Conservation (phyloP, 2,888 invertebrate genomes). For the Catocala fraxini region DNA sequence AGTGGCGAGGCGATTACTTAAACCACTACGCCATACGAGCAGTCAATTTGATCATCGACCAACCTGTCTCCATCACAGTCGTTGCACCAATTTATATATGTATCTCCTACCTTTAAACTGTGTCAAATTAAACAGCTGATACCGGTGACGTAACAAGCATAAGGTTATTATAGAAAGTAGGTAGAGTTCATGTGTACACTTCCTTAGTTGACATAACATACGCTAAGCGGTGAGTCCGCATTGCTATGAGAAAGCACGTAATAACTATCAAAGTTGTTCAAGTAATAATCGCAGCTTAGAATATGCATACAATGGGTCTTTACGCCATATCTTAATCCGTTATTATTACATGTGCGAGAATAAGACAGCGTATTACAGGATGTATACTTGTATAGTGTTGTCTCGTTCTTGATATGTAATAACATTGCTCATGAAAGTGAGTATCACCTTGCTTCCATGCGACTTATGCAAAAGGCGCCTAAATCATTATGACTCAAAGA, state of each 20-base stretch:
- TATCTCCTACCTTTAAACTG: neutral
- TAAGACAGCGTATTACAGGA: no score
- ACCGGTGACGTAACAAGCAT: constrained; percentile 28
- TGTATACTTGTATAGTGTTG: no score
- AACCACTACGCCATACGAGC: no score
- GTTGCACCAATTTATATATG: neutral
- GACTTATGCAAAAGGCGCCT: no score
- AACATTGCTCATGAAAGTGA: no score
- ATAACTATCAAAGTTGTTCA: constrained; percentile 16
- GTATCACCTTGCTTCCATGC: no score
- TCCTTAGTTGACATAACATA: constrained; percentile 51
- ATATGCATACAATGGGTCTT: neutral
- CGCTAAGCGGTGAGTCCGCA: constrained; percentile 33
- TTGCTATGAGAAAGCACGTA: constrained; percentile 32
- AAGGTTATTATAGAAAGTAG: constrained; percentile 52
- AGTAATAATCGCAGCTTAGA: neutral
- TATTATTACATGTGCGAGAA: no score
- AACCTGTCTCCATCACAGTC: no score
- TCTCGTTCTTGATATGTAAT: no score
- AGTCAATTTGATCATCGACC: no score
- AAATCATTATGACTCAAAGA: no score
- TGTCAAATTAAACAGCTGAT: constrained; percentile 13
- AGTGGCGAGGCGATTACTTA: no score
- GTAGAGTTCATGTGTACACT: constrained; percentile 47
- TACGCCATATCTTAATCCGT: neutral